A percentile compares a stretch with the other conserved stretches of the same genome.
These are phyloP conservation scores for Epizoanthus fatuus DNA, from an alignment of 92 coral and sea anemone genomes.

Conservation along the genomic window DNA sequence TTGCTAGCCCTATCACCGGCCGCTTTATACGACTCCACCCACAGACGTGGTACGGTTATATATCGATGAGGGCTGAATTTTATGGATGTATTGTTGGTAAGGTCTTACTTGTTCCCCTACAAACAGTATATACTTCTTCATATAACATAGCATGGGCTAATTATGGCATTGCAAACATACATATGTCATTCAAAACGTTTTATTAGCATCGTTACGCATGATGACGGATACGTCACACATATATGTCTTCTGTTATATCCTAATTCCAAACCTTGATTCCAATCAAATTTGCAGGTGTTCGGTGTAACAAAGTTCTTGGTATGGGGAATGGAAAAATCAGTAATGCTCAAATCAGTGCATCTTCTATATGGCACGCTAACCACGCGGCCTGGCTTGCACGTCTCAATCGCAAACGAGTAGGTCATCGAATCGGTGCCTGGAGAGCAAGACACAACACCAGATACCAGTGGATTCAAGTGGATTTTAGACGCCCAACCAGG, in stretches of 20 bases:
- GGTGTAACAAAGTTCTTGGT: conserved; percentile 68
- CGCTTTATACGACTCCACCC: conserved; percentile 84
- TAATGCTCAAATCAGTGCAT: conserved; percentile 63
- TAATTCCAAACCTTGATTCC: not conserved
- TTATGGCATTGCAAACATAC: no score
- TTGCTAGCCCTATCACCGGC: conserved; percentile 68
- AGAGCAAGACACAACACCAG: conserved; percentile 52
- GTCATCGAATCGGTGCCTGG: conserved; percentile 48
- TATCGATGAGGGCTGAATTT: conserved; percentile 88
- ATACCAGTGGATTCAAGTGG: conserved; percentile 58
- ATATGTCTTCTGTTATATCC: not conserved
- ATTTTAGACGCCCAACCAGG: conserved; percentile 59
- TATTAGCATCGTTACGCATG: not conserved
- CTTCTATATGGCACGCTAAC: conserved; percentile 25
- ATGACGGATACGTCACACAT: not conserved
- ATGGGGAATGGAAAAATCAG: conserved; percentile 66
- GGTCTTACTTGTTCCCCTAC: not conserved
- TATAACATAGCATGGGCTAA: not conserved
- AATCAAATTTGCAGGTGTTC: conserved; percentile 19
- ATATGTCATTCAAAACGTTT: not conserved
- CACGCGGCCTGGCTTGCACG: conserved; percentile 62
- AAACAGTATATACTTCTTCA: not conserved
- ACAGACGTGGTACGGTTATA: conserved; percentile 80
- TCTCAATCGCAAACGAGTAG: conserved; percentile 40
- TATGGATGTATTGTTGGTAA: conserved; percentile 41